A percentile compares a stretch with the other conserved stretches of the same genome.
Conservation (phyloP, 2,797 vertebrate genomes). For the Argyrosomus regius region DNA sequence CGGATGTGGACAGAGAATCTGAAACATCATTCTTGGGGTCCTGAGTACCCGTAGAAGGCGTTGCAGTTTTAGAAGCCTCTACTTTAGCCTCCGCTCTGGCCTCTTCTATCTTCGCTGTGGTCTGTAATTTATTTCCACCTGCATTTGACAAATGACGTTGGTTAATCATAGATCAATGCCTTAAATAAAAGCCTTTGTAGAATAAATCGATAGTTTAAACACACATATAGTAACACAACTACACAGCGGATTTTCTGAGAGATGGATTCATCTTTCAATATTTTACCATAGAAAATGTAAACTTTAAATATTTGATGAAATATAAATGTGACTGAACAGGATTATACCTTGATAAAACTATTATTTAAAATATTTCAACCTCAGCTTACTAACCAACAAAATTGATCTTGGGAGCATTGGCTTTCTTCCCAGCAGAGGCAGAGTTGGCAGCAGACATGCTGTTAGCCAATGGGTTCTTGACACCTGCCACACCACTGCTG, state of each 20-base stretch:
- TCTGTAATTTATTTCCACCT: conserved; percentile 97
- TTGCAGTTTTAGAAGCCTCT: conserved; percentile 73
- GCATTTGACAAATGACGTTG: conserved; percentile 1
- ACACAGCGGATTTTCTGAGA: not conserved
- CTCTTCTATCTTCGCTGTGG: conserved; percentile 92
- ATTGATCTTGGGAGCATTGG: conserved; percentile 96
- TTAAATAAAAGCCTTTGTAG: too few species aligned
- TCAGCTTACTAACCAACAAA: conserved; percentile 92
- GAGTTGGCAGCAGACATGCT: conserved; percentile 74
- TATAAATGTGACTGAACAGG: not conserved
- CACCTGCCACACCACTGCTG: conserved; percentile 72
- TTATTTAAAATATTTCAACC: not conserved
- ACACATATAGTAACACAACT: not conserved
- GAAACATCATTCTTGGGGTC: conserved; percentile 80
- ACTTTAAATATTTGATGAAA: not conserved
- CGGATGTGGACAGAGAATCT: conserved; percentile 89
- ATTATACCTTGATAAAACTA: not conserved
- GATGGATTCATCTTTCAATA: not conserved
- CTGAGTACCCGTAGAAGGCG: conserved; percentile 46
- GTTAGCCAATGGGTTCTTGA: conserved; percentile 77
- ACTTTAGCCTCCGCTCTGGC: conserved; percentile 87
- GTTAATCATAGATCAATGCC: not conserved
- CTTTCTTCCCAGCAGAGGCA: conserved; percentile 90
- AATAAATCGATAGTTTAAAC: not conserved
- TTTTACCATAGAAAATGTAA: not conserved